Percentiles rank a stretch among this genome's conserved stretches.
Conservation (phyloP, 2,113 vertebrate species). For the Mesembrinibis cayennensis region DNA sequence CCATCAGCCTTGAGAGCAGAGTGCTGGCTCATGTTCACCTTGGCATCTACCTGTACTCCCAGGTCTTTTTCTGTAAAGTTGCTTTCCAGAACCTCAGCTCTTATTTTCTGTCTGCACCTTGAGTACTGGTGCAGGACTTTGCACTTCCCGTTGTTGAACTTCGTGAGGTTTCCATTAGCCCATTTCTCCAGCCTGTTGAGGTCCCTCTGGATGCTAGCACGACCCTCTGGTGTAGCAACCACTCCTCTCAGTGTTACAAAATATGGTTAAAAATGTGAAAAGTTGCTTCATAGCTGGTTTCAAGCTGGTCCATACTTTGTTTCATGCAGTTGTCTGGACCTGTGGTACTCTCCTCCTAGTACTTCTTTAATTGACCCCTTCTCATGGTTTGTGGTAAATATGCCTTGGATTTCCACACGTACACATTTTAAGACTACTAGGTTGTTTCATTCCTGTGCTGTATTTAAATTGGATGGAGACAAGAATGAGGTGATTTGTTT, state of each 20-base stretch:
- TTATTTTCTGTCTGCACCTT: neutral
- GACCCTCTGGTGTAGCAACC: neutral
- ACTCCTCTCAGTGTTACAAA: neutral
- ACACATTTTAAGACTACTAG: neutral
- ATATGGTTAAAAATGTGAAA: neutral
- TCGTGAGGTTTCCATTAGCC: neutral
- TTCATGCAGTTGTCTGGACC: neutral
- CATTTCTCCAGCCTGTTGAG: neutral
- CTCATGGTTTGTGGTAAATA: neutral
- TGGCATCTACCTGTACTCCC: accelerated
- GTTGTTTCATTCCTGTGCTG: neutral
- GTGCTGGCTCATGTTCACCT: neutral
- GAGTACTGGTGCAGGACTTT: neutral
- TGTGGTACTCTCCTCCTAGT: too few relatives aligned
- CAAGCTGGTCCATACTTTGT: neutral
- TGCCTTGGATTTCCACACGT: neutral
- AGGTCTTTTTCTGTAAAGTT: neutral
- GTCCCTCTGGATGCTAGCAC: neutral
- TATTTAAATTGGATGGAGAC: neutral
- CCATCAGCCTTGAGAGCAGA: neutral
- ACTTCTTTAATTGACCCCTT: neutral
- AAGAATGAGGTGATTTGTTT: neutral
- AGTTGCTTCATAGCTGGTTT: neutral
- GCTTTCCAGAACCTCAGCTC: neutral
- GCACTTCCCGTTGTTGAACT: neutral